These are phyloP conservation scores for Chrosomus eos DNA, from an alignment of 2,797 vertebrate genomes.

Conservation along the genomic window DNA sequence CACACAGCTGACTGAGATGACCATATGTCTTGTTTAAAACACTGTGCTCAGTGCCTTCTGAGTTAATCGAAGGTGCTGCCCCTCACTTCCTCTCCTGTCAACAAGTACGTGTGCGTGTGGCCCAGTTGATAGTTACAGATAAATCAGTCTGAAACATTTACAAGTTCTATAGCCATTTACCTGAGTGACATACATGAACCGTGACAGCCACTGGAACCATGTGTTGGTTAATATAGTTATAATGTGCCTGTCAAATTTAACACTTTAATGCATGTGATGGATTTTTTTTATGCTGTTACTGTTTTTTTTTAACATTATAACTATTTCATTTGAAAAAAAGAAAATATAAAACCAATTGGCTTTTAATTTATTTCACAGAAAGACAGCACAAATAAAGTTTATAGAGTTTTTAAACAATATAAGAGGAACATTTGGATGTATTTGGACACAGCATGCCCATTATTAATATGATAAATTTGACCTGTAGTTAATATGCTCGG, in stretches of 20 bases:
- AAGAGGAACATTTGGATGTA: no score
- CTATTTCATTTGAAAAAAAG: background rate
- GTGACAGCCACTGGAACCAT: background rate
- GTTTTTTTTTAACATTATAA: background rate
- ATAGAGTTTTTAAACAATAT: background rate
- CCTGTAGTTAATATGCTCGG: no score
- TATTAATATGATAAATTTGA: no score
- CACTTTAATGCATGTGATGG: background rate
- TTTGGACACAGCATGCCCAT: no score
- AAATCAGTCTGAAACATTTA: conserved; percentile 28
- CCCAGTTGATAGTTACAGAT: conserved; percentile 21
- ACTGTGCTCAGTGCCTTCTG: conserved; percentile 56
- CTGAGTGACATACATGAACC: conserved; percentile 19
- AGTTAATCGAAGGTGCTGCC: conserved; percentile 62
- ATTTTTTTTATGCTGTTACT: background rate
- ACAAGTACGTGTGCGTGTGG: conserved; percentile 37
- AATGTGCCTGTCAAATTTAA: background rate
- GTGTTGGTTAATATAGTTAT: conserved; percentile 2
- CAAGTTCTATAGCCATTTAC: conserved; percentile 10
- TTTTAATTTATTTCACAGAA: background rate
- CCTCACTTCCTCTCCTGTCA: conserved; percentile 40
- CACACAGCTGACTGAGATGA: conserved; percentile 66
- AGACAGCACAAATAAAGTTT: background rate
- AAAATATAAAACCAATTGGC: background rate
- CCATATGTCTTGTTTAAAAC: conserved; percentile 74